Base-by-base conservation (phyloP, 2,797 vertebrate genomes). In the Phrynocephalus forsythii region DNA sequence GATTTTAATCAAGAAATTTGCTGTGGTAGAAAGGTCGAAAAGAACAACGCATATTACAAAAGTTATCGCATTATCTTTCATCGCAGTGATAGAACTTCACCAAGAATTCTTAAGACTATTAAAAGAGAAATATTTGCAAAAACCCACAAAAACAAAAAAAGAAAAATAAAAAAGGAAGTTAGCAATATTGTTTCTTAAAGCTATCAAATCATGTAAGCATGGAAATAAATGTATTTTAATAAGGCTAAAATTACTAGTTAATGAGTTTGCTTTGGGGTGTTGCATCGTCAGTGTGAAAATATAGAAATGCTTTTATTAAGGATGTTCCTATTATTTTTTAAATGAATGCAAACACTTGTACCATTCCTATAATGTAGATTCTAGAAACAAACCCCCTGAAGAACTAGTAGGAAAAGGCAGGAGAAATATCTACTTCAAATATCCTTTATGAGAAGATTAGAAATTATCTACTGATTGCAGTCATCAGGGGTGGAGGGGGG, bases 171-270 rank as follows among this genome's bases (percentile, higher is more conserved):
- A 75, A 44, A 66, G 71, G 60, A 22, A 30, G 30, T 18, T 96
- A 96, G 95, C 95, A 97, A 97, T 96, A 95, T 95, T 96, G 92
- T 95, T 95, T 95, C 93, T 95, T 93, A 90, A 97, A 97, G 93
- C 86, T 89, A 97, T 96, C 96, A 96, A 97, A 96, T 97, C 96
- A 96, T 92, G 94, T 96, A 96, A 97, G 97, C 96, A 96, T 96
- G 97, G 96, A 97, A 97, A 97, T 96, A 97, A 97, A 97, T 97
- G 96, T 97, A 97, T 97, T 97, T 97, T 97, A 97, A 97, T 97
- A 97, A 97, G 97, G 95, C 93, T 92, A 96, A 97, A 97, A 97
- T 97, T 96, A 96, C 96, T 97, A 97, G 96, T 97, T 97, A 97
- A 97, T 96, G 97, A 97, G 95, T 97, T 97, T 96, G 97, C 97